Conservation (phyloP, 2,113 vertebrate species). For the Oryzias curvinotus region DNA sequence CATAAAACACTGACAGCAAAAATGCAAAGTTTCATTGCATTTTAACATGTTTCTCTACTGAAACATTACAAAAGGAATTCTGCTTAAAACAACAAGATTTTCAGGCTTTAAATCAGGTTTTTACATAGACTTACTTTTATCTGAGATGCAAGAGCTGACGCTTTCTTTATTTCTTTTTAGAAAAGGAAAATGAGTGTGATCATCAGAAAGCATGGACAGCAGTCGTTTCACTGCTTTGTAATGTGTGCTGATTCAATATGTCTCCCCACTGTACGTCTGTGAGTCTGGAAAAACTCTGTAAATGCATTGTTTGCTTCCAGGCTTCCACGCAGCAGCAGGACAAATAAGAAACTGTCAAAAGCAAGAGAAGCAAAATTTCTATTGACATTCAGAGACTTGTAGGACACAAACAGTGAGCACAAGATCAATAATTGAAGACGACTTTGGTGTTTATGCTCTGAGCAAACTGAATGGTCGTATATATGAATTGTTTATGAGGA, state of each 20-base stretch:
- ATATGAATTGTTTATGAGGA: slow-evolving; percentile 48
- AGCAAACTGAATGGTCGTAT: slow-evolving; percentile 42
- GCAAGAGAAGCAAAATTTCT: slow-evolving; percentile 16
- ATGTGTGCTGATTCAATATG: neutral
- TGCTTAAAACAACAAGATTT: too few relatives aligned
- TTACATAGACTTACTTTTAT: neutral
- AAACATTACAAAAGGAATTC: too few relatives aligned
- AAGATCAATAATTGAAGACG: slow-evolving; percentile 53
- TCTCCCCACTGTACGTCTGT: neutral
- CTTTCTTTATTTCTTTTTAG: neutral
- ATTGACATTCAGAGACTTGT: slow-evolving; percentile 24
- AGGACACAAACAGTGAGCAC: slow-evolving; percentile 8
- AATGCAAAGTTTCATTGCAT: too few relatives aligned
- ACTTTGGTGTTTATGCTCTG: slow-evolving; percentile 43
- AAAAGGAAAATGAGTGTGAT: neutral
- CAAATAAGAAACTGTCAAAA: slow-evolving; percentile 11
- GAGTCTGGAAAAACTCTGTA: neutral
- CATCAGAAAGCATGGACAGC: neutral
- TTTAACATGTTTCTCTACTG: too few relatives aligned
- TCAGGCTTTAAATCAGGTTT: too few relatives aligned
- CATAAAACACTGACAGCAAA: too few relatives aligned
- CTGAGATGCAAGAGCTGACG: neutral
- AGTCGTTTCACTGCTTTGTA: slow-evolving; percentile 4
- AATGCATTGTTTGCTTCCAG: slow-evolving; percentile 11
- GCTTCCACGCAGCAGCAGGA: neutral